A percentile compares a stretch with the other conserved stretches of the same genome.
These are phyloP conservation scores for Acrocyrtus sp. DNA, from an alignment of 2,888 invertebrate genomes.

Conservation along the genomic window DNA sequence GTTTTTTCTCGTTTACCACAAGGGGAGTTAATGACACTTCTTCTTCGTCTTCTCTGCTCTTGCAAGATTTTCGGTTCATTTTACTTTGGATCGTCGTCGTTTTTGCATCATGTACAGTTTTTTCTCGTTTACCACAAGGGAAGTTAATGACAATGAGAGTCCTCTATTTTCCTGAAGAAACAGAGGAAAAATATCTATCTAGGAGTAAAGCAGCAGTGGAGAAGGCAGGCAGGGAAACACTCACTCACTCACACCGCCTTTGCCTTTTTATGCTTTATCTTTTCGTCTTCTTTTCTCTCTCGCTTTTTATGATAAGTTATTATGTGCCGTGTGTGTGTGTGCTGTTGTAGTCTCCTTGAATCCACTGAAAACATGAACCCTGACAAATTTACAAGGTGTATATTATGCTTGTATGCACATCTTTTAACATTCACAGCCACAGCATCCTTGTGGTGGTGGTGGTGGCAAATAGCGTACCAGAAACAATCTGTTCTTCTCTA, in stretches of 20 bases:
- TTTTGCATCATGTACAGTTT: too few relatives aligned
- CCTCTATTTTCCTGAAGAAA: slow-evolving; percentile 11
- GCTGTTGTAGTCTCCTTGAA: slow-evolving; percentile 35
- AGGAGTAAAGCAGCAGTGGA: too few relatives aligned
- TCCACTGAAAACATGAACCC: slow-evolving; percentile 50
- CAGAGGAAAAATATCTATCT: too few relatives aligned
- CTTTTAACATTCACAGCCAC: slow-evolving; percentile 46
- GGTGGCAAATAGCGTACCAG: slow-evolving; percentile 13
- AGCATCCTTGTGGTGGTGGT: slow-evolving; percentile 17
- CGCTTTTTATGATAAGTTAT: slow-evolving; percentile 41
- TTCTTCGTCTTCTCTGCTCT: slow-evolving; percentile 25
- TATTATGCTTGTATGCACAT: slow-evolving; percentile 53
- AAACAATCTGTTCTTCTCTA: too few relatives aligned
- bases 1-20: too few relatives aligned
- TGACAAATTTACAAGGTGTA: slow-evolving; percentile 55
- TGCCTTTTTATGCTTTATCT: slow-evolving; percentile 25
- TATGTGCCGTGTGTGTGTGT: slow-evolving; percentile 48
- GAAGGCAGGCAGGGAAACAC: too few relatives aligned
- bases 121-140: too few relatives aligned
- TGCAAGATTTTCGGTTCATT: slow-evolving; percentile 44
- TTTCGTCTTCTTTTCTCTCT: too few relatives aligned
- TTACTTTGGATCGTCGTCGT: slow-evolving; percentile 25
- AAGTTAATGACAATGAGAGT: background rate
- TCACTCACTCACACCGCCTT: slow-evolving; percentile 5
- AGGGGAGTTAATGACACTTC: background rate